Conservation (phyloP, 1,140 invertebrate genomes). For the Formica exsecta region DNA sequence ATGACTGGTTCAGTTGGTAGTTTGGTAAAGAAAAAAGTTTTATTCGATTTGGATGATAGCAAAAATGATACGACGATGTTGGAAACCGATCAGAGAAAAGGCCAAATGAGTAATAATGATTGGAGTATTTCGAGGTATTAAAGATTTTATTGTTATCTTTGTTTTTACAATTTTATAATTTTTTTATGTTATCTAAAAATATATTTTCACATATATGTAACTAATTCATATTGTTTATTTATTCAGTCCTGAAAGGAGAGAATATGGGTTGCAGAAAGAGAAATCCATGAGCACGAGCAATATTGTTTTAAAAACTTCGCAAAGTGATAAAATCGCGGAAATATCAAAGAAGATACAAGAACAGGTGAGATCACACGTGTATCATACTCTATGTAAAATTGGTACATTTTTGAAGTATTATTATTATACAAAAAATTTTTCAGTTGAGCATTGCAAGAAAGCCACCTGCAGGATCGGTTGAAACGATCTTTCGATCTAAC, state of each 20-base stretch:
- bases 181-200: not conserved
- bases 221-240: conserved; percentile 33
- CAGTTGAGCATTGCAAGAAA: conserved; percentile 77
- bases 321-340: conserved; percentile 81
- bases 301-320: conserved; percentile 78
- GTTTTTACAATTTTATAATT: not conserved
- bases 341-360: conserved; percentile 80
- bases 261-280: conserved; percentile 35
- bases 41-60: conserved; percentile 88
- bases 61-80: conserved; percentile 78
- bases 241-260: conserved; percentile 73
- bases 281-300: conserved; percentile 63
- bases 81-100: conserved; percentile 66
- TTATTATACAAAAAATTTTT: conserved; percentile 54
- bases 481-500: conserved; percentile 81
- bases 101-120: conserved; percentile 84
- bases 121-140: conserved; percentile 87
- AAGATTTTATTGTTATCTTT: conserved; percentile 77
- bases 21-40: conserved; percentile 88
- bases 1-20: conserved; percentile 84
- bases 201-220: conserved; percentile 44
- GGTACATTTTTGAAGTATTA: conserved; percentile 13
- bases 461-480: conserved; percentile 80
- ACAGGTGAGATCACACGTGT: conserved; percentile 68
- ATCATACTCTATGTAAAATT: not conserved